Evolutionary conservation across 2,797 vertebrate genomes (phyloP).

Genomic region (Alca torda): DNA sequence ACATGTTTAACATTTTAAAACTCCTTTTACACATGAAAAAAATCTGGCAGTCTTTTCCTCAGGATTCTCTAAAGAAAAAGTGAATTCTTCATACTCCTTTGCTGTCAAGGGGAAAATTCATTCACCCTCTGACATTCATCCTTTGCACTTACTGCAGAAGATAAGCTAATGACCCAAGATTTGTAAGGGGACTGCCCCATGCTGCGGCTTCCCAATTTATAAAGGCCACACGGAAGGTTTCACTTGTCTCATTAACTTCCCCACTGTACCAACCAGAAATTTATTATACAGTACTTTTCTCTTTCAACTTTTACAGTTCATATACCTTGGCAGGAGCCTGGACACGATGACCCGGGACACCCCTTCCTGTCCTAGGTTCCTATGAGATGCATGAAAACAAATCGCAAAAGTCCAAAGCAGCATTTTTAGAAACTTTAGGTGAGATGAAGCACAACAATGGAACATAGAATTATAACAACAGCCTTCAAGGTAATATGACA

Average conservation of each 20-base stretch:
- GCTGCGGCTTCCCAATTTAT: constrained; percentile 24
- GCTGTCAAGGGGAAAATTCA: constrained; percentile 27
- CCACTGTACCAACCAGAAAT: constrained; percentile 49
- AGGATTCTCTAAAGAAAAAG: constrained; percentile 48
- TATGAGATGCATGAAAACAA: constrained; percentile 45
- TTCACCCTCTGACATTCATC: constrained; percentile 41
- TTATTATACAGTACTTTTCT: constrained; percentile 56
- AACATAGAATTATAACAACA: neutral
- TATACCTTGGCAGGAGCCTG: constrained; percentile 46
- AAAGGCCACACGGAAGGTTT: constrained; percentile 62
- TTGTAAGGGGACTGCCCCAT: constrained; percentile 43
- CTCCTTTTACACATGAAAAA: neutral
- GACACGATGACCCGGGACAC: constrained; percentile 13
- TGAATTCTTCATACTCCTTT: constrained; percentile 16
- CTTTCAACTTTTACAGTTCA: constrained; percentile 70
- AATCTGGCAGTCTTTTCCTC: neutral
- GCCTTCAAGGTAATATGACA: constrained; percentile 3
- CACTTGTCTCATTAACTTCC: constrained; percentile 66
- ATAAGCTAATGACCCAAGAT: constrained; percentile 67
- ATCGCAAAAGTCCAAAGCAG: constrained; percentile 54
- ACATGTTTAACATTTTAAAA: neutral
- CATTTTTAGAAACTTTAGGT: constrained; percentile 48
- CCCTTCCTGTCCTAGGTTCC: constrained; percentile 10
- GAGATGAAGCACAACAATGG: constrained; percentile 35
- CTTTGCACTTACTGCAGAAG: constrained; percentile 54